Conservation (phyloP, 2,113 vertebrate species). For the human region DNA sequence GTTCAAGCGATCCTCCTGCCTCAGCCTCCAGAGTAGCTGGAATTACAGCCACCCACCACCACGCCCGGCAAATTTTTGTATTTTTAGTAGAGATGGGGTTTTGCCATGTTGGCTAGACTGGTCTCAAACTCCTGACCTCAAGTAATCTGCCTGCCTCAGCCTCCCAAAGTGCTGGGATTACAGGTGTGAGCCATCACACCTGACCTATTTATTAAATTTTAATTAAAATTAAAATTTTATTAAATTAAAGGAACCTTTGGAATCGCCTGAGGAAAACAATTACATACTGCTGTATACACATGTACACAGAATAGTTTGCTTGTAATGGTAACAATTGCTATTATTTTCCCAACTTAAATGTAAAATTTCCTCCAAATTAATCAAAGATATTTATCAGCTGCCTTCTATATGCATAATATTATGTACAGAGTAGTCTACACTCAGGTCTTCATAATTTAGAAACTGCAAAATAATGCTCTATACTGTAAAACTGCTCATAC, state of each 20-base stretch:
- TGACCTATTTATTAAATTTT: too few species aligned
- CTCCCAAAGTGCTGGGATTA: too few species aligned
- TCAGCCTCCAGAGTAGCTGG: too few species aligned
- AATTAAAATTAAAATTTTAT: too few species aligned
- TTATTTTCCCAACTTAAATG: not conserved
- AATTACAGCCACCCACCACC: too few species aligned
- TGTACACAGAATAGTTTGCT: not conserved
- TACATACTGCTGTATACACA: accelerated
- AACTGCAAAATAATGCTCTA: not conserved
- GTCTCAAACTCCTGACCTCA: too few species aligned
- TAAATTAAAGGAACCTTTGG: not conserved
- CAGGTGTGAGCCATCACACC: too few species aligned
- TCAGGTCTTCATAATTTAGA: not conserved
- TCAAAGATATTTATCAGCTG: not conserved
- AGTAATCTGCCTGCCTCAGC: too few species aligned
- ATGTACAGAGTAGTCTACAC: accelerated
- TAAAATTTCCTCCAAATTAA: not conserved
- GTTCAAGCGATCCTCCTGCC: too few species aligned
- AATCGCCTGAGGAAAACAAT: not conserved
- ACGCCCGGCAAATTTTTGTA: too few species aligned
- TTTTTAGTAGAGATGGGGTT: too few species aligned
- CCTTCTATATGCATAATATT: not conserved
- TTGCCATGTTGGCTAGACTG: too few species aligned
- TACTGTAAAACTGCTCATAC: not conserved
- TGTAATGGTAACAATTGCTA: not conserved